phyloP scores from a whole-genome alignment of 2,113 vertebrate species.

The Lota lota region DNA sequence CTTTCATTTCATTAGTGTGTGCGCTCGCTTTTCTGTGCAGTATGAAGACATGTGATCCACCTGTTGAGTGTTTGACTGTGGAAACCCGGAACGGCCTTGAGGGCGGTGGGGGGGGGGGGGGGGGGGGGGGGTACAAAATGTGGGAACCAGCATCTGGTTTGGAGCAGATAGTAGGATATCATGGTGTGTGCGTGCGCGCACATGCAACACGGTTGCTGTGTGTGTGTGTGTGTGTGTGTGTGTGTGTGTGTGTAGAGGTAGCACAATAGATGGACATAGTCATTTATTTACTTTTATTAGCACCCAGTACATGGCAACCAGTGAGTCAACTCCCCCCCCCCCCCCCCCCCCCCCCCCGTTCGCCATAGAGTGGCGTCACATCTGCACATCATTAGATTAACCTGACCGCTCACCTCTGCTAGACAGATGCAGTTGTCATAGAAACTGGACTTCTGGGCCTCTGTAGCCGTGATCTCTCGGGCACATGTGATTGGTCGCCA shows the following conservation, averaged over 20 bases:
- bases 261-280: no score
- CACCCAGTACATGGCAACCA: no score
- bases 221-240: not conserved
- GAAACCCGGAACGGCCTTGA: constrained; percentile 27
- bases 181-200: not conserved
- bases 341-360: no score
- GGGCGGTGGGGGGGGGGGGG: no score
- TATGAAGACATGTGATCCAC: not conserved
- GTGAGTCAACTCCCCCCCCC: no score
- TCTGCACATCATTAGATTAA: no score
- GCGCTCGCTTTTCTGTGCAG: not conserved
- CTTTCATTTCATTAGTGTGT: not conserved
- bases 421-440: constrained; percentile 20
- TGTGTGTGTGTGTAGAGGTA: no score
- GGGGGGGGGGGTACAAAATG: no score
- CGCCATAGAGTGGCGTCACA: no score
- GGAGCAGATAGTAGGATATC: constrained; percentile 16
- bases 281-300: no score
- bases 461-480: not conserved
- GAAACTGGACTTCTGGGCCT: constrained; percentile 20
- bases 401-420: constrained; percentile 3
- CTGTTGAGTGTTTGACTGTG: constrained; percentile 9
- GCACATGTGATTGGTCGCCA: not conserved
- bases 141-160: constrained; percentile 54
- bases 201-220: not conserved